Evolutionary conservation across 1,140 invertebrate genomes (phyloP), one percentile per base, ranked within the genome.

Genomic region (Riptortus pedestris): DNA sequence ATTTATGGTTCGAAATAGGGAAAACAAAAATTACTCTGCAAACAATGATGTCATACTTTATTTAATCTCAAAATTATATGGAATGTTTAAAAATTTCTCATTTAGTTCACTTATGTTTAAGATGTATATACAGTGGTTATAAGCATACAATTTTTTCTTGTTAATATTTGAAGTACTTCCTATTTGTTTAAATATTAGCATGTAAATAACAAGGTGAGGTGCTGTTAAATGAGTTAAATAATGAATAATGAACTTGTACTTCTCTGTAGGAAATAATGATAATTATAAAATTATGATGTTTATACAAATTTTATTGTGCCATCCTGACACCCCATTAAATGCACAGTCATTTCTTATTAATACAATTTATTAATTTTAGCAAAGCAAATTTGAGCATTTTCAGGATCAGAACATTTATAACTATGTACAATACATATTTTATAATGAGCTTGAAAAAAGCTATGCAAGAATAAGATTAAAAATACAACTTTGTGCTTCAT

Each of bases 311-410:
- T 59, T 29, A 59, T 2, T 28, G 26, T 59, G 27, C 27, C 27
- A 18, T 27, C n/a, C n/a, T 59, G 12, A 58, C 22, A 11, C 43
- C 24, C 22, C 20, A 28, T 55, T 65, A 65, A 65, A 65, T 65
- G 57, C 63, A 64, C 62, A 65, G 63, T 65, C 63, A 55, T 65
- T 57, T 43, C 27, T 58, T 20, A 31, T 60, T 31, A 59, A 38
- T 60, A 55, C n/a, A 65, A 65, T 59, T 60, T 58, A 65, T 60
- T 60, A 22, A 28, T 48, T 33, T 65, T 65, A 60, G 63, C 63
- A 55, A 65, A 65, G 63, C 63, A 65, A n/a, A 65, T 65, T 65
- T 65, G 63, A 65, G 63, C 63, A 65, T 65, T 65, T 65, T 65
- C 63, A 65, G 63, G 63, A 60, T 65, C 55, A 45, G 52, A 45